Conservation (phyloP, 2,888 invertebrate species). For the Conops quadrifasciatus region DNA sequence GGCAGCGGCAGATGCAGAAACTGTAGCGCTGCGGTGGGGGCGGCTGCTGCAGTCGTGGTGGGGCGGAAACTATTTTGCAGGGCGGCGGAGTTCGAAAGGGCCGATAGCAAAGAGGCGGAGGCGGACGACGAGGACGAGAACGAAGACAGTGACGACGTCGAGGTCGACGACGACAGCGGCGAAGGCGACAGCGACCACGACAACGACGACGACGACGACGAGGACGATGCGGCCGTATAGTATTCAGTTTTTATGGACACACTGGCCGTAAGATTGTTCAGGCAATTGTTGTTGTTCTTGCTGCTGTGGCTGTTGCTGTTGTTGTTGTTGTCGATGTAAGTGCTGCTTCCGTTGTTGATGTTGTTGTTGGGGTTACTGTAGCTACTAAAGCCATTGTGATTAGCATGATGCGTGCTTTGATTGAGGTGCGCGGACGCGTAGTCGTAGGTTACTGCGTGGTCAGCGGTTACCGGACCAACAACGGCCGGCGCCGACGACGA, state of each 20-base stretch:
- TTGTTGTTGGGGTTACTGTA: constrained; percentile 13
- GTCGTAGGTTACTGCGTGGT: constrained; percentile 9
- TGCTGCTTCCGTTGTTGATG: constrained; percentile 24
- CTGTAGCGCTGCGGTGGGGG: neutral
- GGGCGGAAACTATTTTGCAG: neutral
- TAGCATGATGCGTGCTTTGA: constrained; percentile 39
- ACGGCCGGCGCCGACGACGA: constrained; percentile 31
- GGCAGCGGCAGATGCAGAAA: constrained; percentile 19
- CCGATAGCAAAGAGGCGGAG: neutral
- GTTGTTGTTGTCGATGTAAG: neutral
- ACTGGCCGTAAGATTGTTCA: neutral
- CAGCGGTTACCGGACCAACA: constrained; percentile 17
- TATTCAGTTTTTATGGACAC: constrained; percentile 52
- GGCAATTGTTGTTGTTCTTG: neutral
- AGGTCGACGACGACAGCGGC: constrained; percentile 33
- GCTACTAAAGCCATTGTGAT: neutral
- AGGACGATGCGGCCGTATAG: constrained; percentile 26
- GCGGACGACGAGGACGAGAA: neutral
- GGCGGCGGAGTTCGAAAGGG: too few species aligned
- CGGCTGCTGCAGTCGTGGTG: neutral
- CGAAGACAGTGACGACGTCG: constrained; percentile 7
- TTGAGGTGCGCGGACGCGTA: constrained; percentile 36
- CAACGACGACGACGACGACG: neutral
- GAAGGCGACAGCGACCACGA: neutral
- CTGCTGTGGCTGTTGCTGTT: neutral